These are phyloP conservation scores for Micronycteris hirsuta DNA, from an alignment of 2,113 vertebrate genomes.

Conservation along the genomic window DNA sequence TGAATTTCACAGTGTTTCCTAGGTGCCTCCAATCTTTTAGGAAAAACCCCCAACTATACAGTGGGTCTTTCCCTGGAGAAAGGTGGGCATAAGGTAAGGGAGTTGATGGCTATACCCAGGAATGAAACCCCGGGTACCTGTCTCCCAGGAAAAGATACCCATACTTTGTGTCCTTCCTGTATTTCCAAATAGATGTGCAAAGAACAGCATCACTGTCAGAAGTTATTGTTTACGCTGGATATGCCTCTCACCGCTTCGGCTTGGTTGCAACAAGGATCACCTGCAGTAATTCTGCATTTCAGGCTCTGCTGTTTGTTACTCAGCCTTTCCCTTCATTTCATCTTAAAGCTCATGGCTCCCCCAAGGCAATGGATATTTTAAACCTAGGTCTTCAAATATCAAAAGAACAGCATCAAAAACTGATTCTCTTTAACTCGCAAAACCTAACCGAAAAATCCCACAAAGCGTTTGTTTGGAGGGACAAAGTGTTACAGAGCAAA, in stretches of 20 bases:
- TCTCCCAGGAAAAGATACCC: not conserved
- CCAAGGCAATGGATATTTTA: conserved; percentile 11
- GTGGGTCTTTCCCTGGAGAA: not conserved
- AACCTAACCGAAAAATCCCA: conserved; percentile 48
- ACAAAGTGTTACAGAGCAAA: no score
- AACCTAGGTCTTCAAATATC: conserved; percentile 37
- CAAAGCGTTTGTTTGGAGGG: not conserved
- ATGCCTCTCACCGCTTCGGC: not conserved
- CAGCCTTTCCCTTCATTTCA: not conserved
- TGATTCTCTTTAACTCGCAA: conserved; percentile 27
- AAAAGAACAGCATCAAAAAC: not conserved
- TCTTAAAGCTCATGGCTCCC: conserved; percentile 8
- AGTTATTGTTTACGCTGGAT: not conserved
- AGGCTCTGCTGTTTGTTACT: not conserved
- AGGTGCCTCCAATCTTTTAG: not conserved
- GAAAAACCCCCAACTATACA: not conserved
- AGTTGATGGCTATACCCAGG: not conserved
- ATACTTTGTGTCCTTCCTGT: not conserved
- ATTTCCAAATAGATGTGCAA: not conserved
- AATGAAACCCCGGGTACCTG: not conserved
- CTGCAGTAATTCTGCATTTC: not conserved
- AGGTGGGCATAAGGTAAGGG: not conserved
- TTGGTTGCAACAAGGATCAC: not conserved
- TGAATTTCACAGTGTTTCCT: not conserved
- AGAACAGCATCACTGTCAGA: not conserved